Base-by-base conservation (phyloP, 2,797 vertebrate genomes). In the Cuculus canorus region DNA sequence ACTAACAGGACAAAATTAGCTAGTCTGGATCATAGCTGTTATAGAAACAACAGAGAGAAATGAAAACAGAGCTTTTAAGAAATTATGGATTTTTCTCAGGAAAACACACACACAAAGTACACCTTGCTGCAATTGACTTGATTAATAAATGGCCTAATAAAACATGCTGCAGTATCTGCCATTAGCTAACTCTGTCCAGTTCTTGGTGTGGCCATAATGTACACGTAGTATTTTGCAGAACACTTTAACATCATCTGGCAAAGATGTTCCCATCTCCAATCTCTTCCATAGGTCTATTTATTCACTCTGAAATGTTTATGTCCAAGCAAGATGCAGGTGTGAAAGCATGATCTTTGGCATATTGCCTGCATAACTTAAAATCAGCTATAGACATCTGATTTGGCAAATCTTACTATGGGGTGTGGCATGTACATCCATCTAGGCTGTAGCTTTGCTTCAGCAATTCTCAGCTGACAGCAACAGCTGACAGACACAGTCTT, bases 21-120 rank as follows among this genome's bases (percentile, higher is more conserved):
- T 88, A 86, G 80, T 70, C 83, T 88, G 71, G 64, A 82, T 78
- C 8, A 6, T 73, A 82, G 45, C 90, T 80, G 30, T 81, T 95
- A 78, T 3, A 81, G 85, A 85, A 93, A 93, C 25, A 94, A 69
- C 37, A 60, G 27, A 50, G 23, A 93, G 52, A 86, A 95, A 91
- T 21, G 7, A 79, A 90, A 97, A 72, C 37, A 92, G 84, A 61
- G n/a, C n/a, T 93, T 93, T 94, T 56, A 86, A 92, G 79, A 93
- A 93, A 82, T 84, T 79, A 84, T 2, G 19, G 24, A 70, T 90
- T 93, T 92, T 86, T 84, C 82, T 88, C 60, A 61, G 86, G 56
- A 88, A 95, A 94, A 90, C 10, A 53, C 35, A 60, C 22, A 48
- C 13, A 32, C 1, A 3, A 63, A 86, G 17, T 70, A 88, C 33